These are phyloP conservation scores for Mixornis gularis DNA, from an alignment of 2,113 vertebrate species.

Conservation along the genomic window DNA sequence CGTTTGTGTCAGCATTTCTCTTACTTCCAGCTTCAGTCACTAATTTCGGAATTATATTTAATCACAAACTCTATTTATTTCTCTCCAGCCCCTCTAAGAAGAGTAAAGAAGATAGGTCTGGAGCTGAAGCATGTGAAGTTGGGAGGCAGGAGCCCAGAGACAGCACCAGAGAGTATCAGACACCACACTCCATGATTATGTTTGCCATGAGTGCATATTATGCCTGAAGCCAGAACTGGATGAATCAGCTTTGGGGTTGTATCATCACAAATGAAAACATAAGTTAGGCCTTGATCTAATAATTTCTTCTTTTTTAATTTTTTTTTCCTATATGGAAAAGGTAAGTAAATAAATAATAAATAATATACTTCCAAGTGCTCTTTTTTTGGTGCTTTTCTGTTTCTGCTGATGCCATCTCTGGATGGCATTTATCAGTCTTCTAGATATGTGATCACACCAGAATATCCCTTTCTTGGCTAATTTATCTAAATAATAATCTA, in stretches of 20 bases:
- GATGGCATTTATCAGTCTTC: background rate
- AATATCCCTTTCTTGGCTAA: background rate
- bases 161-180: background rate
- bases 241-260: background rate
- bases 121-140: background rate
- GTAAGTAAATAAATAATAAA: background rate
- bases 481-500: background rate
- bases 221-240: background rate
- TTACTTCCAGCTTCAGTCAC: background rate
- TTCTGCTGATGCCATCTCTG: background rate
- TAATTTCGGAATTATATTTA: background rate
- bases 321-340: background rate
- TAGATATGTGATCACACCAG: background rate
- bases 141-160: background rate
- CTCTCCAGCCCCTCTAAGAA: background rate
- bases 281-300: background rate
- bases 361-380: background rate
- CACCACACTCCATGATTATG: fast-evolving
- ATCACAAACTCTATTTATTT: background rate
- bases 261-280: background rate
- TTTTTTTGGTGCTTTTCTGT: too few relatives aligned
- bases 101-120: background rate
- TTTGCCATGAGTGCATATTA: background rate
- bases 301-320: background rate
- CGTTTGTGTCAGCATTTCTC: fast-evolving